A percentile compares a stretch with the other conserved stretches of the same genome.
Conservation (phyloP, 2,797 vertebrate genomes). For the Schizopygopsis pylzovi region DNA sequence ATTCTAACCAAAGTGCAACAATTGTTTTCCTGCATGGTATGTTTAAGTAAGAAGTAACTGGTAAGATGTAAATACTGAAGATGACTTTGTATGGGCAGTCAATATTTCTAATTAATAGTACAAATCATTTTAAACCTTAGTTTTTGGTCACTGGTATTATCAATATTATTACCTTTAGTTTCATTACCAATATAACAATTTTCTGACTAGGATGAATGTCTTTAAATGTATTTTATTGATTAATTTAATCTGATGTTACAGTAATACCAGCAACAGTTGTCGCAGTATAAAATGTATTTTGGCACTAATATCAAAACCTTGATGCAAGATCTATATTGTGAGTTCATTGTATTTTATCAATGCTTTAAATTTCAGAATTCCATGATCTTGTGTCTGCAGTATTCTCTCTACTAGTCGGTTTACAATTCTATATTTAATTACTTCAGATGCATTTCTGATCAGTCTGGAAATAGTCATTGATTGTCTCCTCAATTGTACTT, state of each 20-base stretch:
- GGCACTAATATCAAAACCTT: no score
- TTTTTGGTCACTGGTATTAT: neutral
- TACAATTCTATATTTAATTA: no score
- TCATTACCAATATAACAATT: no score
- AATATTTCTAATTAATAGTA: neutral
- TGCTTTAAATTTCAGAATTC: no score
- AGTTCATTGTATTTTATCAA: no score
- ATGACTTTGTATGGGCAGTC: neutral
- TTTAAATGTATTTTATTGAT: neutral
- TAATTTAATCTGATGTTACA: neutral
- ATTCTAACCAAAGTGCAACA: slow-evolving; percentile 97
- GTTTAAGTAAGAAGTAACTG: neutral
- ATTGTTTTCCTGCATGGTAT: neutral
- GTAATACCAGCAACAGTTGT: neutral
- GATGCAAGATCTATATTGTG: no score
- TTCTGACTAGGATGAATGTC: neutral
- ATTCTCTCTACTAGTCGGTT: no score
- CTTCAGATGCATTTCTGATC: no score
- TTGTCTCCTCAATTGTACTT: neutral
- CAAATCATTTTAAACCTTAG: neutral
- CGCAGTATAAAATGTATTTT: neutral
- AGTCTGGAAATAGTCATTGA: no score
- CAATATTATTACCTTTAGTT: neutral
- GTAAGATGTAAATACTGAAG: neutral
- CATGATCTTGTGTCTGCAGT: no score